Conservation (phyloP, 2,113 vertebrate genomes). For the Trogon melanurus region DNA sequence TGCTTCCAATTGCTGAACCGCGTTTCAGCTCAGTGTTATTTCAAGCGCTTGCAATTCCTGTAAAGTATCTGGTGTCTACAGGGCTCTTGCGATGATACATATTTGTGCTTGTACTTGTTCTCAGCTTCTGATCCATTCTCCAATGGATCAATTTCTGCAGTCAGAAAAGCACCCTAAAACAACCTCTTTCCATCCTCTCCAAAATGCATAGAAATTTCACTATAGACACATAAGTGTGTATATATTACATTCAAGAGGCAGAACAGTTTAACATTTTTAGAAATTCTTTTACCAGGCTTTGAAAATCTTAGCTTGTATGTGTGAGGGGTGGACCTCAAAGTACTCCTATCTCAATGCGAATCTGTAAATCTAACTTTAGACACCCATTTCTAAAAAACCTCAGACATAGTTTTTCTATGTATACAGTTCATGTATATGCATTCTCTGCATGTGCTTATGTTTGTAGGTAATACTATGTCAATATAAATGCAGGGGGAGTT, state of each 20-base stretch:
- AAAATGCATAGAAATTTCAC: neutral
- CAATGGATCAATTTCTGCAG: neutral
- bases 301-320: neutral
- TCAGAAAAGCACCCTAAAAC: neutral
- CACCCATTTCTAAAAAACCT: neutral
- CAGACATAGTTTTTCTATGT: neutral
- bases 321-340: constrained; percentile 38
- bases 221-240: neutral
- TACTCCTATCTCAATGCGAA: neutral
- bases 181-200: neutral
- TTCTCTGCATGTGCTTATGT: neutral
- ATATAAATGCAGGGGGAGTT: neutral
- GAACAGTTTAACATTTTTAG: constrained; percentile 18
- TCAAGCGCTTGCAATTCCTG: neutral
- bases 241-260: neutral
- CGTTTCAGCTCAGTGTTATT: constrained; percentile 1
- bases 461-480: neutral
- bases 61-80: neutral
- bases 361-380: constrained; percentile 28
- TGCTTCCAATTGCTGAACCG: neutral
- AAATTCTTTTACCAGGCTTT: constrained; percentile 16
- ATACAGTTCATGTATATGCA: neutral
- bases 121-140: neutral
- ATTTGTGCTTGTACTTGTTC: neutral
- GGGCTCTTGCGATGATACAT: neutral